phyloP scores from a whole-genome alignment of 2,888 invertebrate species.

The Thymelicus sylvestris region DNA sequence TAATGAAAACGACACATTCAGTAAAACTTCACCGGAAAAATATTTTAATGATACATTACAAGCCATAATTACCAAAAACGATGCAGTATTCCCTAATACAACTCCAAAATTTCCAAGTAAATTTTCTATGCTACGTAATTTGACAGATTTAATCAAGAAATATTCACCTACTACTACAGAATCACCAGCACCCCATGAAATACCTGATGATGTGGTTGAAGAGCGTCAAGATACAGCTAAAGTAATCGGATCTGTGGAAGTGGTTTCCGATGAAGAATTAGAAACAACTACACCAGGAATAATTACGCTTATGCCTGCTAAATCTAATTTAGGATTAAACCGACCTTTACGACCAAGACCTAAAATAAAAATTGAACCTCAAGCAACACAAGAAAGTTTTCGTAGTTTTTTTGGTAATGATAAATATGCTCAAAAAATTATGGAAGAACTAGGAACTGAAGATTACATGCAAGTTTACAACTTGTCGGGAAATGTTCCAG shows the following conservation, averaged over 20 bases:
- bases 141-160: constrained; percentile 87
- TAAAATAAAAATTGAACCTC: constrained; percentile 67
- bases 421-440: constrained; percentile 57
- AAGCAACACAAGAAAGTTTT: constrained; percentile 62
- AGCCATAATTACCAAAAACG: constrained; percentile 86
- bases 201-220: constrained; percentile 53
- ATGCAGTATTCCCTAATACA: constrained; percentile 72
- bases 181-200: constrained; percentile 50
- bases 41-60: constrained; percentile 86
- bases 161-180: constrained; percentile 82
- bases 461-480: constrained; percentile 53
- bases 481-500: constrained; percentile 50
- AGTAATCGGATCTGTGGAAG: constrained; percentile 75
- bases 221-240: constrained; percentile 61
- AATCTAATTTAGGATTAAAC: constrained; percentile 91
- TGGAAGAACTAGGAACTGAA: constrained; percentile 62
- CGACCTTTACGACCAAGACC: constrained; percentile 88
- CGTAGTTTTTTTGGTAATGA: constrained; percentile 66
- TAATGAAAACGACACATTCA: constrained; percentile 68
- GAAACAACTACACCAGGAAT: constrained; percentile 71
- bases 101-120: constrained; percentile 74
- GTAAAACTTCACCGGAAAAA: constrained; percentile 77
- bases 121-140: constrained; percentile 83
- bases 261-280: constrained; percentile 73
- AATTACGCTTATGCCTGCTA: constrained; percentile 89